A percentile compares a stretch with the other conserved stretches of the same genome.
These are phyloP conservation scores for Leucophenga maculata DNA, from an alignment of 2,888 invertebrate species.

Conservation along the genomic window DNA sequence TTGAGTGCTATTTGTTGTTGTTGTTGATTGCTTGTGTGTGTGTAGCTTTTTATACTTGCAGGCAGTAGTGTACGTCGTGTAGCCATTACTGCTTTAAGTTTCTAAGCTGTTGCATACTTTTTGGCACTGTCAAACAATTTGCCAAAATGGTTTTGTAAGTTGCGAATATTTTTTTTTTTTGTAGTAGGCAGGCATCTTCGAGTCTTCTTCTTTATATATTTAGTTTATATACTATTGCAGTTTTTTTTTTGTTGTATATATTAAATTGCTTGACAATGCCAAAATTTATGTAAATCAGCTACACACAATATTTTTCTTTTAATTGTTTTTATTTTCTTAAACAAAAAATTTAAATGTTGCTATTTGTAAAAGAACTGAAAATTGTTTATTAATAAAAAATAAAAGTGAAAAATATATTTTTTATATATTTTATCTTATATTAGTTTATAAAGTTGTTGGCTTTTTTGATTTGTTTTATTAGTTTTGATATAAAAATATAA, in stretches of 20 bases:
- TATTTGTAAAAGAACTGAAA: slow-evolving; percentile 48
- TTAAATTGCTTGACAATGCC: not conserved
- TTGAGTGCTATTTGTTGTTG: slow-evolving; percentile 4
- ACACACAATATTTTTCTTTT: not conserved
- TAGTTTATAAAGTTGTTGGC: slow-evolving; percentile 43
- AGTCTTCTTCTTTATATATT: slow-evolving; percentile 32
- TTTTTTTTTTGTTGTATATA: slow-evolving; percentile 42
- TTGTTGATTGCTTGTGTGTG: slow-evolving; percentile 19
- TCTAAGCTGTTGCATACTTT: not conserved
- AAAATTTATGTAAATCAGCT: not conserved
- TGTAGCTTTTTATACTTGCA: slow-evolving; percentile 11
- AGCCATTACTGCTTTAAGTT: slow-evolving; percentile 3
- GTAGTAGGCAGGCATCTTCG: slow-evolving; percentile 50
- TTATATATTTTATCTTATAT: slow-evolving; percentile 51
- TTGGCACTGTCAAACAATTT: not conserved
- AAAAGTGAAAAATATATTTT: slow-evolving; percentile 30
- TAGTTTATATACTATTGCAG: slow-evolving; percentile 44
- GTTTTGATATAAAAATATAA: slow-evolving; percentile 70
- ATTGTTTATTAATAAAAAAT: slow-evolving; percentile 35
- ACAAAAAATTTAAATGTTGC: slow-evolving; percentile 53
- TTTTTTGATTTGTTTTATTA: slow-evolving; percentile 18
- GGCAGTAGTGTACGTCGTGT: too few species aligned
- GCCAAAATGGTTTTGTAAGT: not conserved
- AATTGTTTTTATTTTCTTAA: slow-evolving; percentile 37
- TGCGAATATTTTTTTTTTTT: slow-evolving; percentile 32